These are phyloP conservation scores for Teleiodes luculella DNA, from an alignment of 2,888 invertebrate genomes.

Conservation along the genomic window DNA sequence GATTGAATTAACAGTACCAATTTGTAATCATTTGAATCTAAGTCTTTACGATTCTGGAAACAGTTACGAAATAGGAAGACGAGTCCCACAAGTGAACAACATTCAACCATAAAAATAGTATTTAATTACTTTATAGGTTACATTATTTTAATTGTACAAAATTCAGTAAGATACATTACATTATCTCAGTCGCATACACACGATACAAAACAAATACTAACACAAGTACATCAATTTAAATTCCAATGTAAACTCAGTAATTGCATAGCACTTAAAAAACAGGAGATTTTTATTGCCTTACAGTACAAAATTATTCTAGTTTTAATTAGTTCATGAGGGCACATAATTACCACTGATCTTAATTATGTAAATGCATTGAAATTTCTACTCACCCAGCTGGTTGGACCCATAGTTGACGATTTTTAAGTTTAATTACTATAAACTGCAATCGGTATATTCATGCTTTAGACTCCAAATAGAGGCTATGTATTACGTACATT, in stretches of 20 bases:
- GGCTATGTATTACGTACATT: no score
- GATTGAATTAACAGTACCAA: neutral
- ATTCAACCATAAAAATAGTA: constrained; percentile 29
- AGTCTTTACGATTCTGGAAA: neutral
- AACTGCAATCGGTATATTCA: no score
- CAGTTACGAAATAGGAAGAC: constrained; percentile 17
- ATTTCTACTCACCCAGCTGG: constrained; percentile 1
- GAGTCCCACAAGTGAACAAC: constrained; percentile 31
- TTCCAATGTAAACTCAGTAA: no score
- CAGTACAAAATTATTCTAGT: no score
- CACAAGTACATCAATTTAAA: constrained; percentile 31
- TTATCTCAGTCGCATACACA: constrained; percentile 8
- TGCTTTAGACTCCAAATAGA: no score
- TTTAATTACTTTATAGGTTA: constrained; percentile 19
- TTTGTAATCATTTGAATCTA: neutral
- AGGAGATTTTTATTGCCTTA: neutral
- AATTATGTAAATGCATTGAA: neutral
- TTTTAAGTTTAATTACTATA: neutral
- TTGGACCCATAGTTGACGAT: neutral
- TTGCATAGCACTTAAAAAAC: no score
- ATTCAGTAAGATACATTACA: neutral
- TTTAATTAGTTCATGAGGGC: no score
- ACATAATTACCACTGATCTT: no score
- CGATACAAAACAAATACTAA: constrained; percentile 16
- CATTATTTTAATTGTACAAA: constrained; percentile 18